Evolutionary conservation across 2,888 invertebrate genomes (phyloP).

Genomic region (Zootermopsis nevadensis): DNA sequence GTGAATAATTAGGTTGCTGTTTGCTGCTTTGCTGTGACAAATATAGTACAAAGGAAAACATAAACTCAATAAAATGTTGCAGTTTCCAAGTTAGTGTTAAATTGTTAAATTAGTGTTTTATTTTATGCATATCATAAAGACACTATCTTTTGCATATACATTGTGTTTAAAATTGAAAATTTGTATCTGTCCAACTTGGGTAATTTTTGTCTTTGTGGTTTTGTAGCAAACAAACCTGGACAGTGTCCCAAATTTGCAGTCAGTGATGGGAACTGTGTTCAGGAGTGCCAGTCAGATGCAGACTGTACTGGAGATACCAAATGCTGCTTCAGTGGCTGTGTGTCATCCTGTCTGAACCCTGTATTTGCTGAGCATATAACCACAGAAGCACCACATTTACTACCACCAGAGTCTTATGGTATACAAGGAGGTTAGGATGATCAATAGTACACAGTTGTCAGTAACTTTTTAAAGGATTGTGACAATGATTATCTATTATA

Average conservation of each 20-base stretch:
- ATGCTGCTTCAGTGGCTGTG: conserved; percentile 86
- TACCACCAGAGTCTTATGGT: neutral
- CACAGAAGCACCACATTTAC: conserved; percentile 60
- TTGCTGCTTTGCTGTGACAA: no score
- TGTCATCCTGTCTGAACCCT: conserved; percentile 75
- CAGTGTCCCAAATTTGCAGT: conserved; percentile 69
- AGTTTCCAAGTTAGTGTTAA: no score
- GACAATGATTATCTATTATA: no score
- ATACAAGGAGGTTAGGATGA: conserved; percentile 16
- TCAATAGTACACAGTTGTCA: neutral
- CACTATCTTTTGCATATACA: no score
- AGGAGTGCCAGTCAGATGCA: conserved; percentile 82
- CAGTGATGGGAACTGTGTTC: conserved; percentile 69
- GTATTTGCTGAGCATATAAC: conserved; percentile 60
- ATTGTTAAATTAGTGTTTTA: no score
- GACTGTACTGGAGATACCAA: conserved; percentile 83
- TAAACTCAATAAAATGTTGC: no score
- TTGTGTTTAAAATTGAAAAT: no score
- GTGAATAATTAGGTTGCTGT: no score
- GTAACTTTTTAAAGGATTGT: no score
- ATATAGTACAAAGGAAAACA: no score
- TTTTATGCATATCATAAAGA: no score
- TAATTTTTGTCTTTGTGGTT: conserved; percentile 1
- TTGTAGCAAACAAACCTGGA: conserved; percentile 76
- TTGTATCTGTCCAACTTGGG: no score